These are phyloP conservation scores for Andrena bucephala DNA, from an alignment of 2,888 invertebrate genomes.

Conservation along the genomic window DNA sequence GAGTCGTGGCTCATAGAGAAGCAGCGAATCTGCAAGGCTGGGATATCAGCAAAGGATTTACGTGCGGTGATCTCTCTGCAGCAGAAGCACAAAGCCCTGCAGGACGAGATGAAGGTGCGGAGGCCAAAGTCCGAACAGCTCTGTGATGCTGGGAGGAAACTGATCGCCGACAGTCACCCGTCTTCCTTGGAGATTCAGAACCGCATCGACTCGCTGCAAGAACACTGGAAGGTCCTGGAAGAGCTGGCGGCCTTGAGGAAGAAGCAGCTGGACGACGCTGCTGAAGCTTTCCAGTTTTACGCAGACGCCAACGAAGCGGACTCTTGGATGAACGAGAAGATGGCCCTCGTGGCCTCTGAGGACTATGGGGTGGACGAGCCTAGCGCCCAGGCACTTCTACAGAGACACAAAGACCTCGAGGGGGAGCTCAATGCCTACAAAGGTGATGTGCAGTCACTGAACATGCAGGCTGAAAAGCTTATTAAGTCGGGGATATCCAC, in stretches of 20 bases:
- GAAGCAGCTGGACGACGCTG: slow-evolving; percentile 93
- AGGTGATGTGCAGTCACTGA: slow-evolving; percentile 93
- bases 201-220: slow-evolving; percentile 91
- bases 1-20: slow-evolving; percentile 98
- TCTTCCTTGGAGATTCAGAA: slow-evolving; percentile 93
- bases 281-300: slow-evolving; percentile 98
- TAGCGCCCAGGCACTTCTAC: slow-evolving; percentile 94
- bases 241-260: slow-evolving; percentile 91
- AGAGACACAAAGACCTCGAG: slow-evolving; percentile 94
- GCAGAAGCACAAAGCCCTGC: slow-evolving; percentile 95
- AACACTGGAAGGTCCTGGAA: slow-evolving; percentile 96
- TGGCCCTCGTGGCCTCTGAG: slow-evolving; percentile 94
- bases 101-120: slow-evolving; percentile 94
- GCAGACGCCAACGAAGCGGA: slow-evolving; percentile 99
- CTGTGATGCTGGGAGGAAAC: slow-evolving; percentile 89
- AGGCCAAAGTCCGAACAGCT: slow-evolving; percentile 90
- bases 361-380: slow-evolving; percentile 98
- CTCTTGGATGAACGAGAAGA: slow-evolving; percentile 98
- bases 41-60: slow-evolving; percentile 97
- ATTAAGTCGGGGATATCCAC: slow-evolving; percentile 91
- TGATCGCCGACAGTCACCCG: slow-evolving; percentile 93
- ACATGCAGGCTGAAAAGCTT: slow-evolving; percentile 92
- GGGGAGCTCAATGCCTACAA: slow-evolving; percentile 95
- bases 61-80: slow-evolving; percentile 94
- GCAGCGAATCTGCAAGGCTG: slow-evolving; percentile 95